A percentile compares a stretch with the other conserved stretches of the same genome.
Conservation (phyloP, 2,113 vertebrate species). For the Alouatta palliata region DNA sequence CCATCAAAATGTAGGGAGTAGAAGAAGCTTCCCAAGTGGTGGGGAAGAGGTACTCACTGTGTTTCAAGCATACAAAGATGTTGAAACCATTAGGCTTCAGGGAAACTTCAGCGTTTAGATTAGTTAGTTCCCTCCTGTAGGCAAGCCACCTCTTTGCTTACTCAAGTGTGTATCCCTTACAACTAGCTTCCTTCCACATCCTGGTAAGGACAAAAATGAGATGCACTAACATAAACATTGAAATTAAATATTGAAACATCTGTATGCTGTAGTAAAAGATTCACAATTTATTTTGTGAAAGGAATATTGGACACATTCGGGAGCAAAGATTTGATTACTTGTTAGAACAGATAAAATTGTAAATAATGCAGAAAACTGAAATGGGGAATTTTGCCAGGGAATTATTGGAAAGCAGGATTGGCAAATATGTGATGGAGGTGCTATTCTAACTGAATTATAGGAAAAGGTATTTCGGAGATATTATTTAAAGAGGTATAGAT, state of each 20-base stretch:
- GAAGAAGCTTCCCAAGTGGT: neutral
- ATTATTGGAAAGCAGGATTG: neutral
- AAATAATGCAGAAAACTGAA: neutral
- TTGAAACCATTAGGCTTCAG: neutral
- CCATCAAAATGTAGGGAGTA: fast-evolving
- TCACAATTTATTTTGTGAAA: neutral
- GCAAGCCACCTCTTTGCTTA: neutral
- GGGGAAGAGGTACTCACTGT: neutral
- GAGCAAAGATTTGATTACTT: neutral
- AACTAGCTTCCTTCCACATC: neutral
- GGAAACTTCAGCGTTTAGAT: neutral
- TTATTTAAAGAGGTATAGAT: neutral
- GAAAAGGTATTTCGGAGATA: neutral
- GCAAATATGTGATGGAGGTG: neutral
- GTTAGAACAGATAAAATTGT: neutral
- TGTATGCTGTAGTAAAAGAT: neutral
- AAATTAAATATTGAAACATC: neutral
- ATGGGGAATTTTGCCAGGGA: neutral
- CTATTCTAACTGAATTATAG: neutral
- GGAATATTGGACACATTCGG: neutral
- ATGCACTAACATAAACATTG: neutral
- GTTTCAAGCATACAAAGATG: neutral
- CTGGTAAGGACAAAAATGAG: neutral
- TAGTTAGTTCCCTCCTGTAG: fast-evolving
- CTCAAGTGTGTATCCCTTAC: neutral